Evolutionary conservation across 2,113 vertebrate species (phyloP), one percentile per base, ranked within the genome.

Genomic region (Aythya baeri): DNA sequence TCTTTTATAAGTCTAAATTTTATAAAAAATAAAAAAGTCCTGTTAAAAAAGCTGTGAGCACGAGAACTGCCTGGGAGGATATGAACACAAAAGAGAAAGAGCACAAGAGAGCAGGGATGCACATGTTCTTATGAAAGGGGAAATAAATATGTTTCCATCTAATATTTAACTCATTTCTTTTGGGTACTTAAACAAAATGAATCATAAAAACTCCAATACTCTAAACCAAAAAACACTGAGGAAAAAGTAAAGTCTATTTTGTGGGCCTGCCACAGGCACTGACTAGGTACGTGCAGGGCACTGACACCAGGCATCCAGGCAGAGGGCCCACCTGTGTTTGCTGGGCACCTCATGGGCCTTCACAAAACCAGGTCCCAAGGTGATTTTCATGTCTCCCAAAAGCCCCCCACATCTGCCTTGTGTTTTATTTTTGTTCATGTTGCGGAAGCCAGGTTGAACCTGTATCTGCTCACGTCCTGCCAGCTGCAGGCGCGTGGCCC

Each of bases 1-100:
- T 97, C 87, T 95, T 95, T 91, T 97, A 92, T 95, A 96, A 95
- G 88, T 91, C 73, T 92, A 90, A 85, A 73, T 97, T 95, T 96
- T 93, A 72, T 11, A 7, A 90, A 96, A 90, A 95, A 81, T 71
- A 70, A 83, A 91, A 52, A 59, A 83, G 55, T 79, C 68, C 77
- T 95, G 70, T 94, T 91, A 82, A 84, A 84, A 93, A 95, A 89
- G 23, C 77, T 84, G 41, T 70, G 44, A 91, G 50, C 68, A 77
- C 32, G 65, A 88, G 32, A 58, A 72, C 38, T 85, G 31, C 67
- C 63, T 91, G 58, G 11, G 50, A 94, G 65, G 73, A 80, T 90
- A 36, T 65, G 65, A 94, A 88, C 38, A 90, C 32, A 55, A 81
- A 68, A 52, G 29, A 61, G 66, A 62, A 83, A 88, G 44, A 93